phyloP scores from a whole-genome alignment of 2,113 vertebrate species.

The Petaurus breviceps region DNA sequence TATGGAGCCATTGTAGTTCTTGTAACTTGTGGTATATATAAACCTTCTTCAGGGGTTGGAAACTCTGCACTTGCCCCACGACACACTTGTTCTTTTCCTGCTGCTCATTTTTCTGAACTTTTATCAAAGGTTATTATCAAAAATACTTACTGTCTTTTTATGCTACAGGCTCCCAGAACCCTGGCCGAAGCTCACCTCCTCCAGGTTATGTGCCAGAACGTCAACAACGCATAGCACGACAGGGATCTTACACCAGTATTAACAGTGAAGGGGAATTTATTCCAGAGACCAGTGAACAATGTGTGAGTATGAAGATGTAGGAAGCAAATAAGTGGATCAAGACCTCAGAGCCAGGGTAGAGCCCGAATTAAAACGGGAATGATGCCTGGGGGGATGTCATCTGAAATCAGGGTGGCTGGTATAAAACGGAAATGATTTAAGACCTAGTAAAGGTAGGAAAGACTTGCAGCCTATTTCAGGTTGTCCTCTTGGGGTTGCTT shows the following conservation, averaged over 20 bases:
- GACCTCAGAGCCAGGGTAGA: background rate
- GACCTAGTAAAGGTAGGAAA: background rate
- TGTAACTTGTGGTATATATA: background rate
- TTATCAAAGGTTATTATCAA: background rate
- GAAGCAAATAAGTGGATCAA: background rate
- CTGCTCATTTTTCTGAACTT: background rate
- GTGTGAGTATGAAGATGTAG: slow-evolving; percentile 86
- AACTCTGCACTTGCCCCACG: background rate
- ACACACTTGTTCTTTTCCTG: background rate
- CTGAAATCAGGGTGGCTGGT: background rate
- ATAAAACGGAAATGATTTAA: background rate
- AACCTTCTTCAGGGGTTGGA: background rate
- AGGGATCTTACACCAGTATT: slow-evolving; percentile 98
- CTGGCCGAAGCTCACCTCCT: slow-evolving; percentile 95
- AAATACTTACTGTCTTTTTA: slow-evolving; percentile 16
- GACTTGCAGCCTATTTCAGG: background rate
- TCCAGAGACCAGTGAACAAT: slow-evolving; percentile 95
- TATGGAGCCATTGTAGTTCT: background rate
- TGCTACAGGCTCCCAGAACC: slow-evolving; percentile 92
- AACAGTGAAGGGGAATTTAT: slow-evolving; percentile 98
- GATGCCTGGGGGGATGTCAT: background rate
- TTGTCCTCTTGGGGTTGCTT: background rate
- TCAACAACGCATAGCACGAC: slow-evolving; percentile 95
- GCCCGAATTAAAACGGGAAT: background rate
- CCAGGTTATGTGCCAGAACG: slow-evolving; percentile 96